These are phyloP conservation scores for Hydrochoerus hydrochaeris DNA, from an alignment of 2,113 vertebrate species.

Conservation along the genomic window DNA sequence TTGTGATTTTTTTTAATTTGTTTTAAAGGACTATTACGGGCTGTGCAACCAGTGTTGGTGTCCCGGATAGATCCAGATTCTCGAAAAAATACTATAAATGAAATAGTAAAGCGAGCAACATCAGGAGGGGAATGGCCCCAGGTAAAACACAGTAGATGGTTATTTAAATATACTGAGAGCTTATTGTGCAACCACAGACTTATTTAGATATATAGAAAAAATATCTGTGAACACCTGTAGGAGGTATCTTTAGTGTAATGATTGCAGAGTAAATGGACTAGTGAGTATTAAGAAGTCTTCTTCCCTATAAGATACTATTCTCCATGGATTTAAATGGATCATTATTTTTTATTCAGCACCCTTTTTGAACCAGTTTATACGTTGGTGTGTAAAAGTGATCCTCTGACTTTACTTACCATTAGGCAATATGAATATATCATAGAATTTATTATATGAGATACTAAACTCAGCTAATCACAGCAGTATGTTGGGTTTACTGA, in stretches of 20 bases:
- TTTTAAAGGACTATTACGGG: conserved; percentile 82
- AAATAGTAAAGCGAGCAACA: conserved; percentile 91
- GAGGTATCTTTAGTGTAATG: background rate
- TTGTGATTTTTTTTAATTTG: conserved; percentile 19
- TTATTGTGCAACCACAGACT: background rate
- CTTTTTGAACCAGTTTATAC: background rate
- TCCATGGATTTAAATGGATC: background rate
- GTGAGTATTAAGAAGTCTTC: background rate
- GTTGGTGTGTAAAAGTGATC: background rate
- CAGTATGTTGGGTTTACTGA: background rate
- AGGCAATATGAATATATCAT: background rate
- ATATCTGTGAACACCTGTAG: background rate
- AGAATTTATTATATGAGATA: background rate
- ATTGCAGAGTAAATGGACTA: background rate
- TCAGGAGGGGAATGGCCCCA: conserved; percentile 96
- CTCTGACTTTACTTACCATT: background rate
- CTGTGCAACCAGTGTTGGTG: conserved; percentile 95
- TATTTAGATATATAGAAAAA: background rate
- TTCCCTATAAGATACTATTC: background rate
- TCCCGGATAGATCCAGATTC: conserved; percentile 96
- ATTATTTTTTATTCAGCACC: background rate
- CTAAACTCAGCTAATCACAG: background rate
- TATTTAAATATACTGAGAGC: background rate
- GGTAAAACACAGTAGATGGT: conserved; percentile 83
- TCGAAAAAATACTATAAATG: conserved; percentile 93